Evolutionary conservation across 2,113 vertebrate species (phyloP).

Genomic region (Phocoena phocoena): DNA sequence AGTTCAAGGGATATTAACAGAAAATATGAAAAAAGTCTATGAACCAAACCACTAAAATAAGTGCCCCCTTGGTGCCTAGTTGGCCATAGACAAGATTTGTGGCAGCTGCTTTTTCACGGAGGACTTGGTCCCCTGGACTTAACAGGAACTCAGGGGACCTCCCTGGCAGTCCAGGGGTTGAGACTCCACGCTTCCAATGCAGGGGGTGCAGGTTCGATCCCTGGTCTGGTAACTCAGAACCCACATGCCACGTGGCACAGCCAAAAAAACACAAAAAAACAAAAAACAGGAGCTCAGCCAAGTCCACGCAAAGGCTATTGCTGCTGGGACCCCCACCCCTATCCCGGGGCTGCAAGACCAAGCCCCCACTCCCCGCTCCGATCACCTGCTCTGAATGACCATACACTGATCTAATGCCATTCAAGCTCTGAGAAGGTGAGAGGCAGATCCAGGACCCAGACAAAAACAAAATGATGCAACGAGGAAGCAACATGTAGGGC

Average conservation of each 20-base stretch:
- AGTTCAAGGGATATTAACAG: not conserved
- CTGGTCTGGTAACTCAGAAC: too few relatives aligned
- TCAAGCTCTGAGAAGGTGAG: not conserved
- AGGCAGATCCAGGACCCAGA: not conserved
- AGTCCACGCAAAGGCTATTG: not conserved
- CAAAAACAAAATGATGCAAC: constrained; percentile 8
- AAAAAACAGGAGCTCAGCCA: not conserved
- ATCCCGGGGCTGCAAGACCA: not conserved
- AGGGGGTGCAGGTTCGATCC: too few relatives aligned
- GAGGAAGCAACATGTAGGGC: not conserved
- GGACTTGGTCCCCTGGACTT: not conserved
- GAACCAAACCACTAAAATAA: not conserved
- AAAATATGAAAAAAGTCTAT: not conserved
- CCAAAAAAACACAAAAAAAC: too few relatives aligned
- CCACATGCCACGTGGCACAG: too few relatives aligned
- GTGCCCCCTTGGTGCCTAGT: not conserved
- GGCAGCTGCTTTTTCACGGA: not conserved
- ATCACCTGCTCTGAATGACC: not conserved
- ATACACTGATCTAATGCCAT: not conserved
- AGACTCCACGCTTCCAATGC: too few relatives aligned
- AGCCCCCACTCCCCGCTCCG: not conserved
- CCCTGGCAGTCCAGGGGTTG: too few relatives aligned
- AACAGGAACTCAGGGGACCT: not conserved
- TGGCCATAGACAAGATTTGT: not conserved
- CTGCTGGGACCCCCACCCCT: not conserved